Evolutionary conservation across 2,888 invertebrate species (phyloP).

Genomic region (Drosophila mayaguana): DNA sequence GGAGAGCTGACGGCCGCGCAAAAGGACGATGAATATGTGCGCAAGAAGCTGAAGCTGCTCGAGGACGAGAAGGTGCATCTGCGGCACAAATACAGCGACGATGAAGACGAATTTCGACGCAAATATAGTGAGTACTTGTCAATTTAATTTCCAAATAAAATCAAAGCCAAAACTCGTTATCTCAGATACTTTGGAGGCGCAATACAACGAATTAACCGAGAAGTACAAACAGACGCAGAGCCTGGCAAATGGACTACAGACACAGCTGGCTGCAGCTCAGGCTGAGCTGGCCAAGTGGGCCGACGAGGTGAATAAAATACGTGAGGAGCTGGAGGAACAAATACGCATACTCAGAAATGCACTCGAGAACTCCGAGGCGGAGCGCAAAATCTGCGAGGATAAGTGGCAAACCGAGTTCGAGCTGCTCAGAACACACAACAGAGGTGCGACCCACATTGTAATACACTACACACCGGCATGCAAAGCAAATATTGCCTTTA

Average conservation of each 20-base stretch:
- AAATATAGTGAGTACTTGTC: slow-evolving; percentile 79
- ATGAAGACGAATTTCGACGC: slow-evolving; percentile 83
- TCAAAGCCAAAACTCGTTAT: neutral
- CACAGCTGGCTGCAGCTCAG: slow-evolving; percentile 83
- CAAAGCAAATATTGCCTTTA: slow-evolving; percentile 16
- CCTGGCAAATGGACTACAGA: slow-evolving; percentile 82
- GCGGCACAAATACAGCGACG: slow-evolving; percentile 83
- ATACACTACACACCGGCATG: neutral
- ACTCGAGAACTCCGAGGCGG: slow-evolving; percentile 87
- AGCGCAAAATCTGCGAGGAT: slow-evolving; percentile 87
- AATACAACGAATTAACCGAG: slow-evolving; percentile 85
- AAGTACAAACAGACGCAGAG: slow-evolving; percentile 86
- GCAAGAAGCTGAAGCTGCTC: slow-evolving; percentile 83
- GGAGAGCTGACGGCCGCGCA: slow-evolving; percentile 84
- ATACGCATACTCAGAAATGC: slow-evolving; percentile 86
- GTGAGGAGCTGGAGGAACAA: slow-evolving; percentile 86
- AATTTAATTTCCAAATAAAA: neutral
- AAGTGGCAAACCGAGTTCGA: slow-evolving; percentile 89
- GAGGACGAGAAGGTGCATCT: slow-evolving; percentile 83
- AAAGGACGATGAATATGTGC: slow-evolving; percentile 84
- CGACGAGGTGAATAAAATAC: slow-evolving; percentile 85
- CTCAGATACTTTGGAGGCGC: slow-evolving; percentile 85
- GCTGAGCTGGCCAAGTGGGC: slow-evolving; percentile 80
- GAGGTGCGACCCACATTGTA: slow-evolving; percentile 77
- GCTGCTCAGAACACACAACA: slow-evolving; percentile 87